Percentiles rank a stretch among this genome's conserved stretches.
These are phyloP conservation scores for Loxodonta africana DNA, from an alignment of 2,113 vertebrate species.

Conservation along the genomic window DNA sequence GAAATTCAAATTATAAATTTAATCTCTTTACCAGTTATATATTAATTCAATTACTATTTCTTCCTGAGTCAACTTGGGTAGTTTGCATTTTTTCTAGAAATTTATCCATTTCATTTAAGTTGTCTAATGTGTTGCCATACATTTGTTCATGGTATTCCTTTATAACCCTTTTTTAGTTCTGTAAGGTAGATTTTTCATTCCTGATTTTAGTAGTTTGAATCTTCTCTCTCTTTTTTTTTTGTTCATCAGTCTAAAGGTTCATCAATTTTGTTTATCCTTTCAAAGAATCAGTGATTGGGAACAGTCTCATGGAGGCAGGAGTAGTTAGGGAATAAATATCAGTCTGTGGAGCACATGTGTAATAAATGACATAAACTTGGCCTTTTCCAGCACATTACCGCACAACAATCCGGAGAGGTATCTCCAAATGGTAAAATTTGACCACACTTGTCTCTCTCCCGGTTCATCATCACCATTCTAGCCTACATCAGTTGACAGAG, in stretches of 20 bases:
- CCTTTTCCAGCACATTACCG: not conserved
- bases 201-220: not conserved
- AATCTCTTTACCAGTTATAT: not conserved
- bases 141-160: not conserved
- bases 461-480: not conserved
- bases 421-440: not conserved
- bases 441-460: not conserved
- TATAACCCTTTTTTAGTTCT: not conserved
- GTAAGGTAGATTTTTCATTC: too few species aligned
- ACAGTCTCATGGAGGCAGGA: not conserved
- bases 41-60: not conserved
- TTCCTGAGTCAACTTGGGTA: not conserved
- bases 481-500: not conserved
- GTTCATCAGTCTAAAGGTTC: not conserved
- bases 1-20: not conserved
- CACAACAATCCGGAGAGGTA: not conserved
- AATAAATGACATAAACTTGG: not conserved
- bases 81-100: slow-evolving; percentile 19
- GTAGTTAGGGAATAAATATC: not conserved
- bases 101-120: not conserved
- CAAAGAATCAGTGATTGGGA: not conserved
- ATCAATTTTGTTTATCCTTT: not conserved
- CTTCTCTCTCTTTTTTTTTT: not conserved
- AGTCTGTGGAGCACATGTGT: not conserved
- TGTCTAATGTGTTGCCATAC: not conserved